Conservation (phyloP, 1,140 invertebrate genomes). For the Lepidostoma basale region DNA sequence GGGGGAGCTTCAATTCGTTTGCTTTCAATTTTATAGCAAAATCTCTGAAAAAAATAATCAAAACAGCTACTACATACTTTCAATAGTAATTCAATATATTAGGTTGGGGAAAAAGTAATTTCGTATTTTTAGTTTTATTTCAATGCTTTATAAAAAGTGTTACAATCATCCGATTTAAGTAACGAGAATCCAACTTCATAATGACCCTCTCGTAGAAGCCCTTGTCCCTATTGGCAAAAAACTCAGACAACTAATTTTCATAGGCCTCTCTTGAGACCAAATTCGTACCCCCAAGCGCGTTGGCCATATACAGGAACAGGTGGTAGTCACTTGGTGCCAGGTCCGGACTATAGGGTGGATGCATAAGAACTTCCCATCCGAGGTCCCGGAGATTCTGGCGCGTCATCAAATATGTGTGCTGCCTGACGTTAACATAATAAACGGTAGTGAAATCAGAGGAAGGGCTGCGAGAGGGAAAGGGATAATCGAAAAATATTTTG, state of each 20-base stretch:
- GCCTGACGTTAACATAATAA: too few species aligned
- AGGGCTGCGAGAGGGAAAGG: too few species aligned
- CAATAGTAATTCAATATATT: too few species aligned
- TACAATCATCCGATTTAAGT: background rate
- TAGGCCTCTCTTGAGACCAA: constrained; percentile 2
- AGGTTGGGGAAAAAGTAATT: background rate
- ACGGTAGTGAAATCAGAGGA: too few species aligned
- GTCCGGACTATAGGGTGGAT: constrained; percentile 6
- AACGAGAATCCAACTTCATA: too few species aligned
- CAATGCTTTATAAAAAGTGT: background rate
- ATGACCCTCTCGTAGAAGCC: constrained; percentile 12
- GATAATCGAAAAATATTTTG: too few species aligned
- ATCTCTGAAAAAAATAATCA: too few species aligned
- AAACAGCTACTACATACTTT: too few species aligned
- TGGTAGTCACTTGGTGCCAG: constrained; percentile 7
- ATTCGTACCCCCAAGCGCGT: constrained; percentile 7
- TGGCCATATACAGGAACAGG: constrained; percentile 8
- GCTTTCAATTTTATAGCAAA: too few species aligned
- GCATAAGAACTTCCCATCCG: constrained; percentile 2
- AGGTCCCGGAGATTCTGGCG: constrained; percentile 1
- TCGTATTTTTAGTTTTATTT: background rate
- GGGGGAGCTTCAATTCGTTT: too few species aligned
- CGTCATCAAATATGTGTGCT: constrained; percentile 4
- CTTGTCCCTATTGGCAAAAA: constrained; percentile 13
- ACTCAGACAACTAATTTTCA: constrained; percentile 6